phyloP scores from a whole-genome alignment of 2,113 vertebrate genomes.

The Pseudois nayaur region DNA sequence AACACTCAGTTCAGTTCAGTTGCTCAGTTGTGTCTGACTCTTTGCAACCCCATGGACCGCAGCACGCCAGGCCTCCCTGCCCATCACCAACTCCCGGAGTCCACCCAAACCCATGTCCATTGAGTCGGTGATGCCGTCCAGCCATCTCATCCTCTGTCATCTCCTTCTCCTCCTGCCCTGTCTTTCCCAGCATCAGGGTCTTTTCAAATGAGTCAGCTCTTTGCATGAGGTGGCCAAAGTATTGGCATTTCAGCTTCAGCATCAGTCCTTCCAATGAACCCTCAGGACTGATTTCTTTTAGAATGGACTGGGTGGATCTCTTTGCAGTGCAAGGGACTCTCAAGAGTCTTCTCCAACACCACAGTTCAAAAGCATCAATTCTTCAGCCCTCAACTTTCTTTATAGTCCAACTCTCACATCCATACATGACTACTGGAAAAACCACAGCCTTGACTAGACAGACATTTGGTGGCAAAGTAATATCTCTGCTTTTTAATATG shows the following conservation, averaged over 20 bases:
- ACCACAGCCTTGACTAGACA: background rate
- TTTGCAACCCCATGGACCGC: fast-evolving
- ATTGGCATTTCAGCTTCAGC: background rate
- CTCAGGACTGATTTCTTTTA: no score
- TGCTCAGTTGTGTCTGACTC: background rate
- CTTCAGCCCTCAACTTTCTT: fast-evolving
- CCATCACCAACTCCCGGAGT: background rate
- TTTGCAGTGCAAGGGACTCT: background rate
- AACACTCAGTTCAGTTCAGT: background rate
- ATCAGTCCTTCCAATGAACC: background rate
- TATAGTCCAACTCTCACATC: background rate
- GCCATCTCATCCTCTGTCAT: background rate
- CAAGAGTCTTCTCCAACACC: background rate
- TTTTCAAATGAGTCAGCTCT: background rate
- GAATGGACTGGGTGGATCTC: no score
- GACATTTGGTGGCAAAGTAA: background rate
- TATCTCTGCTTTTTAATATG: background rate
- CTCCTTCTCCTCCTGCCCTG: background rate
- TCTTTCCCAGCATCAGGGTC: background rate
- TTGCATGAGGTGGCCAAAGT: background rate
- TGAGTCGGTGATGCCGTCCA: background rate
- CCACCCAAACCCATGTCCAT: background rate
- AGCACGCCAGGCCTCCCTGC: background rate
- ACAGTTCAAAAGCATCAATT: no score
- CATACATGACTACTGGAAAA: background rate